Conservation (phyloP, 1,140 invertebrate genomes). For the Apolygus lucorum region DNA sequence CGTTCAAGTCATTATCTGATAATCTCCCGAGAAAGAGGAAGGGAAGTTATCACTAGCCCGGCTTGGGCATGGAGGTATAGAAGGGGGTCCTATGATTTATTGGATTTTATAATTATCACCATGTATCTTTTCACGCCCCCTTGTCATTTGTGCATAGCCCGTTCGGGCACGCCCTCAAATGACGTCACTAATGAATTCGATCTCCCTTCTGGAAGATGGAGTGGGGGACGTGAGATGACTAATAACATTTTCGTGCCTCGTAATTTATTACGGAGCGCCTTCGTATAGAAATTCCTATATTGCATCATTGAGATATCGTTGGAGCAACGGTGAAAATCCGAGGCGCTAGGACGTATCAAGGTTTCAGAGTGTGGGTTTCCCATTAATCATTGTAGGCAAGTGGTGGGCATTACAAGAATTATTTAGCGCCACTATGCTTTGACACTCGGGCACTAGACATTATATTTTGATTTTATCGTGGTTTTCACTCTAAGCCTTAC, state of each 20-base stretch:
- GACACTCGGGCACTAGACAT: no score
- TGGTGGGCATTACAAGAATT: neutral
- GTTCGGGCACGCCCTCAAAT: neutral
- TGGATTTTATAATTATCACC: constrained; percentile 21
- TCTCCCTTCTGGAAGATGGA: neutral
- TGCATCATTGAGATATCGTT: constrained; percentile 11
- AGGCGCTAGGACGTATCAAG: constrained; percentile 14
- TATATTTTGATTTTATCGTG: no score
- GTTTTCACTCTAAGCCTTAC: no score
- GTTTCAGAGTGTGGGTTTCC: neutral
- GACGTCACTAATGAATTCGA: constrained; percentile 16
- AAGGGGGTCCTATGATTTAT: constrained; percentile 6
- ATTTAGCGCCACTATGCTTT: neutral
- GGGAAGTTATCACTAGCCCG: neutral
- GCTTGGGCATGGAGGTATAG: neutral
- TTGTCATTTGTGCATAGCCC: constrained; percentile 11
- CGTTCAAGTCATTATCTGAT: constrained; percentile 5
- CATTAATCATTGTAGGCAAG: neutral
- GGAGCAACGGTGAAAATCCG: constrained; percentile 11
- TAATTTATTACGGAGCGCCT: neutral
- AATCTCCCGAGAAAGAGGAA: neutral
- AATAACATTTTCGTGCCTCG: neutral
- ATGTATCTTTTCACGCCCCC: constrained; percentile 19
- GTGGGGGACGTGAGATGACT: neutral
- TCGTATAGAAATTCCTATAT: neutral